Base-by-base conservation (phyloP, 2,113 vertebrate genomes). In the Rhinopomastus cyanomelas region DNA sequence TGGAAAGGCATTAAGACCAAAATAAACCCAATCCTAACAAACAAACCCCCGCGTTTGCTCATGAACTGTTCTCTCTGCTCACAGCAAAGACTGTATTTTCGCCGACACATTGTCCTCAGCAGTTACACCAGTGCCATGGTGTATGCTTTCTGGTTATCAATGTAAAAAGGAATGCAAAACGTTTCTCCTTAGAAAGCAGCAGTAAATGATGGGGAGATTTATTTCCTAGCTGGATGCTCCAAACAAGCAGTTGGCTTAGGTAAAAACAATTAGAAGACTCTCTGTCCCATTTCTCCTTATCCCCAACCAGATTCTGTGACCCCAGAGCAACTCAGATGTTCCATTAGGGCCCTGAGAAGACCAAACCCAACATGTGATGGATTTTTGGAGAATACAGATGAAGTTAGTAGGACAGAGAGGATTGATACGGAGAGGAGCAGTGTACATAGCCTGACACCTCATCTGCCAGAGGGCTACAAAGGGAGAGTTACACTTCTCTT, bases 231-330 rank as follows among this genome's bases (percentile, higher is more conserved):
- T 80, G 81, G 88, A 81, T 55, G 60, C 56, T 68, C 85, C 74
- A 88, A 94, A 91, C 56, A 88, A 95, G 69, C 77, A 92, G 60
- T 57, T 92, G 93, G 72, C 85, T 95, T 56, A 3, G 61, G 76
- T 84, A 86, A 94, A 82, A 62, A 85, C 13, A 21, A 26, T 88
- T n/a, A n/a, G 61, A 55, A 93, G 85, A 57, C 46, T 29, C 56
- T 42, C 61, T 71, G 59, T 42, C 59, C 73, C 34, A 29, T 77
- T 90, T 39, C 67, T 52, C 34, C 44, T 16, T 1, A 5, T 14
- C 3, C 13, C 26, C 16, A 23, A 14, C 1, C 15, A 5, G 8
- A 2, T 34, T 44, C 36, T 64, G 14, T 8, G 7, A 20, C 18
- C 71, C 23, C n/a, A 36, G 0, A 48, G 51, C 46, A 36, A 87